phyloP scores from a whole-genome alignment of 1,140 invertebrate genomes.

The Procambarus clarkii region DNA sequence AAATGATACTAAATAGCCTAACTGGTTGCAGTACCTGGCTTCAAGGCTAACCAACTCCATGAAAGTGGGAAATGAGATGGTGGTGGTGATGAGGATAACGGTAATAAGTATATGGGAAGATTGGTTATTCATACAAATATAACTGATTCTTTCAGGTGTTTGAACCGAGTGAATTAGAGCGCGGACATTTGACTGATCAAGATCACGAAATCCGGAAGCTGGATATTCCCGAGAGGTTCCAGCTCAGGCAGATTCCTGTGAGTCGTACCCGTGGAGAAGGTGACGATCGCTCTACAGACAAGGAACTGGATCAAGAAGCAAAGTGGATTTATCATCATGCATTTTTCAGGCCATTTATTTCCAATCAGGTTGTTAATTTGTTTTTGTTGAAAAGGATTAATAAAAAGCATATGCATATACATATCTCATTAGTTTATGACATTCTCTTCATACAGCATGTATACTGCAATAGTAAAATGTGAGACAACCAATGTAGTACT shows the following conservation, averaged over 20 bases:
- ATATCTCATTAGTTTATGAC: no score
- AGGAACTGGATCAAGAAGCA: slow-evolving; percentile 95
- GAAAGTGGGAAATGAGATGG: no score
- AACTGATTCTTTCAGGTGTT: slow-evolving; percentile 84
- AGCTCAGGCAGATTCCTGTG: slow-evolving; percentile 89
- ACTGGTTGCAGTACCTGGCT: no score
- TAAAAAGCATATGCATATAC: no score
- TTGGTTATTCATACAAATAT: background rate
- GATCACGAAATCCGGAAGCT: slow-evolving; percentile 84
- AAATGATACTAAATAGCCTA: no score
- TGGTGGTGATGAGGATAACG: no score
- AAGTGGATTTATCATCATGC: slow-evolving; percentile 98
- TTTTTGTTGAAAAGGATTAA: background rate
- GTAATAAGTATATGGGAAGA: no score
- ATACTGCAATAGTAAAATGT: no score
- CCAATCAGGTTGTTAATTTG: slow-evolving; percentile 83
- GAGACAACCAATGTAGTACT: no score
- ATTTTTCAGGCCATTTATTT: slow-evolving; percentile 89
- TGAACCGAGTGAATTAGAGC: slow-evolving; percentile 97
- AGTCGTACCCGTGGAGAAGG: slow-evolving; percentile 87
- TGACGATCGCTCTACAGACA: slow-evolving; percentile 77
- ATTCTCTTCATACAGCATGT: no score
- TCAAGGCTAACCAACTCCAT: no score
- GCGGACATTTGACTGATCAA: slow-evolving; percentile 82
- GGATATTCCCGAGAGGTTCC: slow-evolving; percentile 94